phyloP scores from a whole-genome alignment of 2,888 invertebrate genomes.

The Andrena fulva region DNA sequence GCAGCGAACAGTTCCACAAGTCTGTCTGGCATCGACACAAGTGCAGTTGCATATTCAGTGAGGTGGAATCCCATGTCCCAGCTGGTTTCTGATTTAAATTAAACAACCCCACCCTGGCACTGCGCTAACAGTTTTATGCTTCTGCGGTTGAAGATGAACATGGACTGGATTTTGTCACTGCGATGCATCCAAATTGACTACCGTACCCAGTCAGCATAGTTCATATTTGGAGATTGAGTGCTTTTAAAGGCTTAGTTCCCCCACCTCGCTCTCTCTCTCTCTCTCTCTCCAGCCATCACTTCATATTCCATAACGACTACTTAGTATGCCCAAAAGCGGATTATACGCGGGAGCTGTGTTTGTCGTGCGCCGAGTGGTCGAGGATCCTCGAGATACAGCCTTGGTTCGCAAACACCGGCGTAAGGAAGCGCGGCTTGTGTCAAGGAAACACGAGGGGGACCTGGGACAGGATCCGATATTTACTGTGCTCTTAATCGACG shows the following conservation, averaged over 20 bases:
- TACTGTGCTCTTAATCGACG: slow-evolving; percentile 25
- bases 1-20: too few relatives aligned
- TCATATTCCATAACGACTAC: slow-evolving; percentile 17
- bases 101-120: too few relatives aligned
- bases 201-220: neutral
- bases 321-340: slow-evolving; percentile 39
- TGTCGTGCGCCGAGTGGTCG: slow-evolving; percentile 14
- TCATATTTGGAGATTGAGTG: slow-evolving; percentile 5
- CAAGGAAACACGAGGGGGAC: slow-evolving; percentile 21
- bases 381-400: slow-evolving; percentile 1
- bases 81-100: too few relatives aligned
- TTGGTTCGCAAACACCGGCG: neutral
- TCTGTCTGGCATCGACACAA: too few relatives aligned
- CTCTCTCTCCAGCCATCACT: neutral
- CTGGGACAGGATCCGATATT: slow-evolving; percentile 9
- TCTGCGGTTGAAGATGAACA: neutral
- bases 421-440: slow-evolving; percentile 24
- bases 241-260: slow-evolving; percentile 39
- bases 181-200: neutral
- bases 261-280: too few relatives aligned
- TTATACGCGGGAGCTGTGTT: slow-evolving; percentile 12
- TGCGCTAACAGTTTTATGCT: neutral
- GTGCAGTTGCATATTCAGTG: too few relatives aligned
- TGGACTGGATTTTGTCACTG: slow-evolving; percentile 18
- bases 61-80: too few relatives aligned